phyloP scores from a whole-genome alignment of 2,888 invertebrate genomes.

The Steromphala cineraria region DNA sequence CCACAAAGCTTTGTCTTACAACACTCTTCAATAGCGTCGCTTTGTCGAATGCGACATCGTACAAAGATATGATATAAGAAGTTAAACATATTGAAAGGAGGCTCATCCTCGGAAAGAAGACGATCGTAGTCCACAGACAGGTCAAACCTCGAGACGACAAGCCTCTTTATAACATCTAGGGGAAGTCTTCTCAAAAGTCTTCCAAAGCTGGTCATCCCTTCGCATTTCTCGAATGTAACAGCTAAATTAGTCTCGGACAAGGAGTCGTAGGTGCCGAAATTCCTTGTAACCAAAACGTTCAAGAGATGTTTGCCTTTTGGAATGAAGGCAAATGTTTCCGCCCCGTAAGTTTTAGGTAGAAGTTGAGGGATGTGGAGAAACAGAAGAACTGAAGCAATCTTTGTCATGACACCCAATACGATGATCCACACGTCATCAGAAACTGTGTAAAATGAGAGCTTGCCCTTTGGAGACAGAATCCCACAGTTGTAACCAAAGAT shows the following conservation, averaged over 20 bases:
- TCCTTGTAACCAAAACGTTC: background rate
- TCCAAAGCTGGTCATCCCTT: background rate
- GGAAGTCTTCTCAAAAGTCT: background rate
- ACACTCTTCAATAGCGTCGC: constrained; percentile 31
- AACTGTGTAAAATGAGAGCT: constrained; percentile 5
- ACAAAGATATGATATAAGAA: constrained; percentile 25
- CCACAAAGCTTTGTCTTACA: constrained; percentile 28
- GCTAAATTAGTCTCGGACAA: background rate
- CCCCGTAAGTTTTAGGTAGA: constrained; percentile 20
- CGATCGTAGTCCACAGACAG: constrained; percentile 24
- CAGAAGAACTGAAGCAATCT: constrained; percentile 23
- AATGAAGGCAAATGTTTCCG: background rate
- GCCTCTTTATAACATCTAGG: constrained; percentile 6
- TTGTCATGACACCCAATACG: constrained; percentile 27
- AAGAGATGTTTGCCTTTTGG: background rate
- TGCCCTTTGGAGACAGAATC: background rate
- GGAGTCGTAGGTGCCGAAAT: background rate
- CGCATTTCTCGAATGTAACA: background rate
- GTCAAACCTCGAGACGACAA: background rate
- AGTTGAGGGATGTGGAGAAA: constrained; percentile 33
- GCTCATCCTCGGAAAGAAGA: constrained; percentile 18
- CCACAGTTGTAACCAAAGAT: constrained; percentile 31
- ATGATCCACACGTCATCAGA: constrained; percentile 29
- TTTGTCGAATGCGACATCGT: constrained; percentile 34
- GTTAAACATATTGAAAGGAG: constrained; percentile 16